Evolutionary conservation across 1,140 invertebrate species (phyloP), one percentile per base, ranked within the genome.

Genomic region (Dufourea novaeangliae): DNA sequence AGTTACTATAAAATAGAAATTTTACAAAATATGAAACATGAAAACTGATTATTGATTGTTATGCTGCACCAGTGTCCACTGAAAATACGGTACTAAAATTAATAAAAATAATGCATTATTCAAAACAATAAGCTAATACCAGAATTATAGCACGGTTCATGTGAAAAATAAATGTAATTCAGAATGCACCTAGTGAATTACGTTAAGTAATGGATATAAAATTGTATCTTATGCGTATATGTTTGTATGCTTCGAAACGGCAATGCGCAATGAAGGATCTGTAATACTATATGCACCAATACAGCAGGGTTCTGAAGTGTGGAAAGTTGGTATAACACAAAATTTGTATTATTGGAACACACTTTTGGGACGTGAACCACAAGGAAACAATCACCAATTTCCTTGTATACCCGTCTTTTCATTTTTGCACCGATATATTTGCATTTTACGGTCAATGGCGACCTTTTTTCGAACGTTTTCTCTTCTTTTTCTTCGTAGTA

Each of bases 401-500:
- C 59, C 17, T 27, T 78, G n/a, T 69, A 20, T 52, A 29, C 4
- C 39, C 39, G 20, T 78, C 50, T 66, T 57, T 70, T 44, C 41
- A 39, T 25, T 34, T 25, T 68, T 63, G 54, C 68, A 72, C 56
- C 61, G 59, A 68, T 32, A 68, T 32, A 59, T 34, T 20, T 39
- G 61, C 54, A 59, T 66, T 39, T 59, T 27, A n/a, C 52, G 39
- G 17, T 89, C 72, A 91, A 69, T 92, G 91, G 22, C 92, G 90
- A 70, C 91, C 88, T 71, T 90, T 91, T 39, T 91, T 92, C 68
- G 90, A 90, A 70, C 85, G 74, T 80, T 92, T 93, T 63, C 90
- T 90, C 89, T 92, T 92, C 59, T 93, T 93, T 64, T 91, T 91
- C 75, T 93, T 92, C 41, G 87, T 80, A 29, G 84, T 88, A 69